A percentile compares a stretch with the other conserved stretches of the same genome.
These are phyloP conservation scores for Lepus timidus DNA, from an alignment of 2,113 vertebrate genomes.

Conservation along the genomic window DNA sequence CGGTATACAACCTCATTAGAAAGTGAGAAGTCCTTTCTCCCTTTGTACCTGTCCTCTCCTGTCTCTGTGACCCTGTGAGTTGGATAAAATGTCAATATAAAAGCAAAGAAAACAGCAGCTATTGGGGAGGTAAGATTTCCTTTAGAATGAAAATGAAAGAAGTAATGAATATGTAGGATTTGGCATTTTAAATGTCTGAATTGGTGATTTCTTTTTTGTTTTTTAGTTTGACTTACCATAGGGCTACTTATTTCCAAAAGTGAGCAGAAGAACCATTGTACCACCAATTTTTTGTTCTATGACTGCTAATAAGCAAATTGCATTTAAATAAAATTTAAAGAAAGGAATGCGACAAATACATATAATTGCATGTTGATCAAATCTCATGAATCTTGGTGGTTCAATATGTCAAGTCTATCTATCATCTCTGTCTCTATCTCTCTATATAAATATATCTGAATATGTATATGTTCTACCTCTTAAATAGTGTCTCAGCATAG, in stretches of 20 bases:
- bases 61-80: not conserved
- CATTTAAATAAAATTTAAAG: constrained; percentile 9
- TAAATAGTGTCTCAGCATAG: not conserved
- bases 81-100: not conserved
- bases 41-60: not conserved
- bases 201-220: not conserved
- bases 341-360: not conserved
- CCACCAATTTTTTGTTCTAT: not conserved
- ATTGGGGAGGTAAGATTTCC: not conserved
- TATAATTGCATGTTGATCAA: not conserved
- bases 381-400: not conserved
- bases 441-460: not conserved
- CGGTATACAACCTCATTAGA: not conserved
- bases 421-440: not conserved
- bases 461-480: not conserved
- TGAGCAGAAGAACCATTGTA: not conserved
- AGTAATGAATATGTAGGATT: not conserved
- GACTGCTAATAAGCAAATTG: not conserved
- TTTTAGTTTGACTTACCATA: not conserved
- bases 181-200: not conserved
- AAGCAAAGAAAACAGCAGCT: not conserved
- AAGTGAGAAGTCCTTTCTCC: not conserved
- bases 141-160: not conserved
- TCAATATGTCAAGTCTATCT: not conserved
- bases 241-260: not conserved